phyloP scores from a whole-genome alignment of 2,113 vertebrate genomes.

The Helogale parvula region DNA sequence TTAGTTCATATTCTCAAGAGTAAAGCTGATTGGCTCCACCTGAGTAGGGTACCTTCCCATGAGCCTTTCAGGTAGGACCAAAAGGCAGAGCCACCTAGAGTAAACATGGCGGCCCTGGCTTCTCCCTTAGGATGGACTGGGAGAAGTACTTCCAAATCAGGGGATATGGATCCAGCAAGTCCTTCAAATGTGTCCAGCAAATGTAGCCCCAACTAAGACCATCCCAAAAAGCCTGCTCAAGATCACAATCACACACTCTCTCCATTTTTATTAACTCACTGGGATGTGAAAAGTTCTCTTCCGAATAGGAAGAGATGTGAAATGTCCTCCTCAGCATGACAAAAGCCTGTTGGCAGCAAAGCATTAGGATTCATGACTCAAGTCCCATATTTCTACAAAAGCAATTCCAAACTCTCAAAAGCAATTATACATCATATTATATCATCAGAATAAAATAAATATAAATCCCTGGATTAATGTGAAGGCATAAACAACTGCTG shows the following conservation, averaged over 20 bases:
- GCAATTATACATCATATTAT: slow-evolving; percentile 66
- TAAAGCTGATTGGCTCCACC: neutral
- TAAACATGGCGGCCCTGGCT: no score
- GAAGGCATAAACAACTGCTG: slow-evolving; percentile 51
- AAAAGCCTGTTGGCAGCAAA: slow-evolving; percentile 28
- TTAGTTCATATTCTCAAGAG: neutral
- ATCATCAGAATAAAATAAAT: slow-evolving; percentile 68
- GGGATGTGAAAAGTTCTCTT: slow-evolving; percentile 8
- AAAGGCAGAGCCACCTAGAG: neutral
- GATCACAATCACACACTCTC: neutral
- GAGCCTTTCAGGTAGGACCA: neutral
- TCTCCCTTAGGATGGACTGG: neutral
- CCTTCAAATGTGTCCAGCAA: neutral
- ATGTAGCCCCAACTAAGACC: neutral
- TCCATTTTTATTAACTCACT: slow-evolving; percentile 22
- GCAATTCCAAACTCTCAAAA: slow-evolving; percentile 68
- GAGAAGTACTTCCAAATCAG: neutral
- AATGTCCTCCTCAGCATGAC: neutral
- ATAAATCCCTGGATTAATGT: slow-evolving; percentile 57
- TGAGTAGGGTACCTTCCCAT: neutral
- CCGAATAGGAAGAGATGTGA: neutral
- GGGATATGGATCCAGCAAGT: neutral
- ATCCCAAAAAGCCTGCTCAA: neutral
- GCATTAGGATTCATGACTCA: slow-evolving; percentile 47
- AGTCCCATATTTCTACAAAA: slow-evolving; percentile 52